Evolutionary conservation across 2,888 invertebrate genomes (phyloP).

Genomic region (Deroplatys truncata): DNA sequence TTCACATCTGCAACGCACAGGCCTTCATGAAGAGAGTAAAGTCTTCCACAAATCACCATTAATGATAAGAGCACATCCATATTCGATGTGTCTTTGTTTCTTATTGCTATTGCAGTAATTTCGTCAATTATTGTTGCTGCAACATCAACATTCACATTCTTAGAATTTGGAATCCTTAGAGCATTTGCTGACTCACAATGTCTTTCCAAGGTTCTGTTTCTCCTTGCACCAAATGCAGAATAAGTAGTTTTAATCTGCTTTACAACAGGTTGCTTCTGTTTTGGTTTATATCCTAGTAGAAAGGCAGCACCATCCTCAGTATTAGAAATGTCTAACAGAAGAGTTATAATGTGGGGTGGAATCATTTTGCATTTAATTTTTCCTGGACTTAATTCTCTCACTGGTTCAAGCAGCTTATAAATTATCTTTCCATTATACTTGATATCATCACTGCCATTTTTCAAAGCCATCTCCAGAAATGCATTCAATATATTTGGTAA

Average conservation of each 20-base stretch:
- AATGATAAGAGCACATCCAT: not conserved
- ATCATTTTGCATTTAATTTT: not conserved
- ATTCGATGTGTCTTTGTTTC: not conserved
- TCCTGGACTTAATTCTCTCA: not conserved
- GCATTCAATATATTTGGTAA: not conserved
- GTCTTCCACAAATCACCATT: not conserved
- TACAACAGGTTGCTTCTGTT: not conserved
- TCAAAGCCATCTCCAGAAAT: not conserved
- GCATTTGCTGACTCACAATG: not conserved
- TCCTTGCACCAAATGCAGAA: not conserved
- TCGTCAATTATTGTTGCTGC: not conserved
- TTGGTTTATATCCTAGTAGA: not conserved
- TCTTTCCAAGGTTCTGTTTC: not conserved
- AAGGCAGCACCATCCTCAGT: not conserved
- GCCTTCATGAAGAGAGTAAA: constrained; percentile 5
- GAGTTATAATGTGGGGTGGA: not conserved
- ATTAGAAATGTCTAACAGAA: not conserved
- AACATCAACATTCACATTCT: not conserved
- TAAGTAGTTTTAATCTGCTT: not conserved
- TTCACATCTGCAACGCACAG: not conserved
- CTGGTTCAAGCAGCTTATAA: not conserved
- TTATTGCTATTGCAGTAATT: not conserved
- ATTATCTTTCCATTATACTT: not conserved
- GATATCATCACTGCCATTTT: not conserved
- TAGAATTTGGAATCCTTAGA: not conserved